Evolutionary conservation across 1,140 invertebrate species (phyloP).

Genomic region (Acyrthosiphon pisum): DNA sequence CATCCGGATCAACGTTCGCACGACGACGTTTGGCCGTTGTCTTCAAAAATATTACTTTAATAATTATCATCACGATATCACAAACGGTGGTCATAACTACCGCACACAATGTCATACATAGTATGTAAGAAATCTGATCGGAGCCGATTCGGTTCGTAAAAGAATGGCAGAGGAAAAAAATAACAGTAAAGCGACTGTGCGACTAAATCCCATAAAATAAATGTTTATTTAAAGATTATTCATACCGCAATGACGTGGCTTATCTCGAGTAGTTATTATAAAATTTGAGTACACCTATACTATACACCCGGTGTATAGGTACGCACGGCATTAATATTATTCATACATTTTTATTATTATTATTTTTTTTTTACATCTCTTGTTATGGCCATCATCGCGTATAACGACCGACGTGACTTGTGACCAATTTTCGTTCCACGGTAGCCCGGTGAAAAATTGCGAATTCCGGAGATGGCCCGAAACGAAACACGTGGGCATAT

Average conservation of each 20-base stretch:
- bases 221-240: conserved; percentile 44
- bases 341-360: conserved; percentile 10
- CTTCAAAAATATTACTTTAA: not conserved
- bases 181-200: not conserved
- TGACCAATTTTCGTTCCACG: not conserved
- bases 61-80: not conserved
- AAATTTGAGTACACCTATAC: not conserved
- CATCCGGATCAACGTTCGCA: not conserved
- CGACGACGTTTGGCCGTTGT: not conserved
- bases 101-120: not conserved
- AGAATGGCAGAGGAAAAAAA: not conserved
- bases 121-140: not conserved
- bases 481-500: not conserved
- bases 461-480: not conserved
- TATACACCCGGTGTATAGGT: not conserved
- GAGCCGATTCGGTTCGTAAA: not conserved
- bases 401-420: not conserved
- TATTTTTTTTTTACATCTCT: not conserved
- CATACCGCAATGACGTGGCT: not conserved
- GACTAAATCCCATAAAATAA: conserved; percentile 27
- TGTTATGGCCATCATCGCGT: not conserved
- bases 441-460: not conserved
- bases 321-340: not conserved
- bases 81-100: not conserved
- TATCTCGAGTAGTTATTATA: conserved; percentile 31